These are phyloP conservation scores for Drosophila monieri DNA, from an alignment of 2,888 invertebrate genomes.

Conservation along the genomic window DNA sequence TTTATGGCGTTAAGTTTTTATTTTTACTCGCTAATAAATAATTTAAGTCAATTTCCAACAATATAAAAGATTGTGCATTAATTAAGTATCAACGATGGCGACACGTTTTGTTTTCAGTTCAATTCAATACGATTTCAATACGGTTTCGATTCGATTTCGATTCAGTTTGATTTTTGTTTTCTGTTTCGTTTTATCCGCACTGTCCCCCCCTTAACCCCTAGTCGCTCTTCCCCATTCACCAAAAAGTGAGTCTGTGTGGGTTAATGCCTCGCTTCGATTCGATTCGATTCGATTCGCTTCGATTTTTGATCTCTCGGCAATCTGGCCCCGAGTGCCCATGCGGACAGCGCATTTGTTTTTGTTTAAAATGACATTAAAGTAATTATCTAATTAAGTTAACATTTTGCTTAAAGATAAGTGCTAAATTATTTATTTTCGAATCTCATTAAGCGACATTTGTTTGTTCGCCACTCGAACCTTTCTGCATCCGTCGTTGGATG, in stretches of 20 bases:
- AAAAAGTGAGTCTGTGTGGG: constrained; percentile 35
- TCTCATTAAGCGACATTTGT: constrained; percentile 40
- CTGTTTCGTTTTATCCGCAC: constrained; percentile 6
- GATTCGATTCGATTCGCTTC: constrained; percentile 30
- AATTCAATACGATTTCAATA: constrained; percentile 13
- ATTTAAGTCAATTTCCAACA: constrained; percentile 75
- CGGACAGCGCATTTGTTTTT: constrained; percentile 59
- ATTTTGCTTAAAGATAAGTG: constrained; percentile 78
- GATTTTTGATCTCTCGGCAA: constrained; percentile 35
- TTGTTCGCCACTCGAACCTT: not conserved
- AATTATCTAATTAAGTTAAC: constrained; percentile 81
- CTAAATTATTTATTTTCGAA: constrained; percentile 69
- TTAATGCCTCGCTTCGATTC: constrained; percentile 43
- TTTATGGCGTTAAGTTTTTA: constrained; percentile 81
- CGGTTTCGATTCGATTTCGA: constrained; percentile 43
- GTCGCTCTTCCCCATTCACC: constrained; percentile 57
- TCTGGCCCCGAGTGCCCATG: constrained; percentile 26
- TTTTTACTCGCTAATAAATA: constrained; percentile 80
- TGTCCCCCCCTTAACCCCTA: not conserved
- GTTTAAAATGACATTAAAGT: constrained; percentile 71
- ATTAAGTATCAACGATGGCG: constrained; percentile 56
- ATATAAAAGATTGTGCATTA: constrained; percentile 71
- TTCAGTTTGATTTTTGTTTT: constrained; percentile 52
- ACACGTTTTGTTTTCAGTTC: constrained; percentile 61
- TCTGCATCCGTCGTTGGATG: too few species aligned